phyloP scores from a whole-genome alignment of 2,797 vertebrate genomes.

The Falco berigora region DNA sequence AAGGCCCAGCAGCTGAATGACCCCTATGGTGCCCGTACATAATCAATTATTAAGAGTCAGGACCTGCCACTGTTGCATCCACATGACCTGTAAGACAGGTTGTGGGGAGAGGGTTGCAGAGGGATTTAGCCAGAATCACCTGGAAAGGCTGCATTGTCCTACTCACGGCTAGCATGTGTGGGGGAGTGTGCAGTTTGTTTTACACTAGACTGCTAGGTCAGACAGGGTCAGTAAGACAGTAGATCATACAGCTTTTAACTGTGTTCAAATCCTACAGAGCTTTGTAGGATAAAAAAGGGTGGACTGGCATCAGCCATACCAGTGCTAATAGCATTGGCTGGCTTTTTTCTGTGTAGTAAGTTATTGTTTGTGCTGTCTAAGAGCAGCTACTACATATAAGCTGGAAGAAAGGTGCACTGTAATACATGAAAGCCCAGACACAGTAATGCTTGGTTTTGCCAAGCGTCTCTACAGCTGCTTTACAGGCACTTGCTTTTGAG shows the following conservation, averaged over 20 bases:
- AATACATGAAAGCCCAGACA: background rate
- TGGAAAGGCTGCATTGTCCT: conserved; percentile 5
- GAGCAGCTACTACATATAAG: background rate
- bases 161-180: background rate
- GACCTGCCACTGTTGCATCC: background rate
- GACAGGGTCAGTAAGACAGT: background rate
- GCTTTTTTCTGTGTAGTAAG: background rate
- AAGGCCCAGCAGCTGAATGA: conserved; percentile 12
- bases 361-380: background rate
- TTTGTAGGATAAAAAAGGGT: background rate
- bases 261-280: background rate
- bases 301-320: background rate
- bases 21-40: background rate
- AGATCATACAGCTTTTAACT: conserved; percentile 9
- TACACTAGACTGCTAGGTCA: conserved; percentile 1
- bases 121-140: background rate
- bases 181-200: background rate
- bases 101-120: background rate
- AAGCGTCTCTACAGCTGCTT: background rate
- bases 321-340: background rate
- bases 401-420: background rate
- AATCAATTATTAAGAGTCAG: conserved; percentile 35
- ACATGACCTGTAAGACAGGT: background rate
- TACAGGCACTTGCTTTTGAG: background rate
- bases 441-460: background rate